Base-by-base conservation (phyloP, 1,140 invertebrate genomes). In the Parapsyche elsis region DNA sequence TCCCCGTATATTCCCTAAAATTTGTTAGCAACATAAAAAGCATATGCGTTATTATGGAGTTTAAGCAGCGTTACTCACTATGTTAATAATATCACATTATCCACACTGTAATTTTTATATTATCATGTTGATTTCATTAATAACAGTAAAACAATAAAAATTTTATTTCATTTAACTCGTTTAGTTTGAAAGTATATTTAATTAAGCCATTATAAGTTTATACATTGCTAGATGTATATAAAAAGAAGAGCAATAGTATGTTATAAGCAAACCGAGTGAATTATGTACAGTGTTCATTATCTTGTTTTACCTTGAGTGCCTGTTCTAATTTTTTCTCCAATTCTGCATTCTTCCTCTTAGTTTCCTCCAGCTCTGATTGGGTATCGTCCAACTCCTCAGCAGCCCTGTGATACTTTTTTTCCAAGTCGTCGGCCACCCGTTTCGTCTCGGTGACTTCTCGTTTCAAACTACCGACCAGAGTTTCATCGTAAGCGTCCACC, bases 321-420 rank as follows among this genome's bases (percentile, higher is more conserved):
- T 92, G 91, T 85, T 92, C 90, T 81, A 93, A 85, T 87, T 92
- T 92, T 84, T 91, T 94, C 85, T 96, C 94, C 80, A 96, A 86
- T 84, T 93, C 89, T 64, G 92, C 89, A 83, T 95, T 95, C 86
- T 92, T 92, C 84, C 92, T 91, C 85, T 93, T 94, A 78, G 93
- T 89, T 87, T 95, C 94, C 86, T 96, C 95, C 53, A 96, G 87
- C 85, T 95, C 94, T 19, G 91, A 91, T 86, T 93, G 92, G 0
- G 92, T 91, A 45, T 92, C 91, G 80, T 96, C 94, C 78, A 95
- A 90, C 86, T 95, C 91, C 84, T 95, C 93, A 1, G 92, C 92
- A 4, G 92, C 91, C 82, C 91, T 90, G 46, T 93, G 91, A 85
- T 93, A 96, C 84, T 95, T 94, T 84, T 93, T 92, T 84, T 96